Percentiles rank a stretch among this genome's conserved stretches.
Conservation (phyloP, 2,113 vertebrate species). For the Archocentrus centrarchus region DNA sequence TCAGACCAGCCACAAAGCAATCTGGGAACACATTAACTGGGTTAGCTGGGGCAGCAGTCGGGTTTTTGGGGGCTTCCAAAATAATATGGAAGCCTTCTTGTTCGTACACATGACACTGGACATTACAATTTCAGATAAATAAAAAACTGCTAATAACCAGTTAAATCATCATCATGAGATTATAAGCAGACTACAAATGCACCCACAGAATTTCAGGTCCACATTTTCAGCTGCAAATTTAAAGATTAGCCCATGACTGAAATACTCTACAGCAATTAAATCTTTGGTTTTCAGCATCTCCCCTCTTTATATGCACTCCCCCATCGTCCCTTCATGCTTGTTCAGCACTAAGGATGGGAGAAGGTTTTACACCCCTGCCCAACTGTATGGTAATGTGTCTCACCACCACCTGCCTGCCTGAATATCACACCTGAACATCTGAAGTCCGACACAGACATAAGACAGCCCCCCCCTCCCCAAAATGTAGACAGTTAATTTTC, state of each 20-base stretch:
- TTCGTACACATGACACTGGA: too few species aligned
- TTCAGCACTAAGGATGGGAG: conserved; percentile 85
- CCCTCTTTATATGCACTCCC: neutral
- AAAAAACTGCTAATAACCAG: neutral
- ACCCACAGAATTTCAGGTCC: neutral
- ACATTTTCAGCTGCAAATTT: neutral
- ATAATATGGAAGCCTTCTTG: neutral
- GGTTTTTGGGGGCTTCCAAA: neutral
- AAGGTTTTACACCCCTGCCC: conserved; percentile 84
- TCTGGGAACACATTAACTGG: neutral
- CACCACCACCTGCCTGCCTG: conserved; percentile 75
- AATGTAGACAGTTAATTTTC: conserved; percentile 45
- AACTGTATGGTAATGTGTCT: conserved; percentile 85
- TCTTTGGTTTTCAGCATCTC: neutral
- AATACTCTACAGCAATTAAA: neutral
- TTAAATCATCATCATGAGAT: neutral
- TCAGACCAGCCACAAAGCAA: neutral
- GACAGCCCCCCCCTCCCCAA: neutral
- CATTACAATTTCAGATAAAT: too few species aligned
- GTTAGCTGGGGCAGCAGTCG: neutral
- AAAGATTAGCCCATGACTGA: neutral
- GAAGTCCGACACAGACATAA: conserved; percentile 75
- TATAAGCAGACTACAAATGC: neutral
- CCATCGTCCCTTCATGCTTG: conserved; percentile 61
- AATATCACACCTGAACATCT: conserved; percentile 87